Conservation (phyloP, 2,888 invertebrate genomes). For the Plusia festucae region DNA sequence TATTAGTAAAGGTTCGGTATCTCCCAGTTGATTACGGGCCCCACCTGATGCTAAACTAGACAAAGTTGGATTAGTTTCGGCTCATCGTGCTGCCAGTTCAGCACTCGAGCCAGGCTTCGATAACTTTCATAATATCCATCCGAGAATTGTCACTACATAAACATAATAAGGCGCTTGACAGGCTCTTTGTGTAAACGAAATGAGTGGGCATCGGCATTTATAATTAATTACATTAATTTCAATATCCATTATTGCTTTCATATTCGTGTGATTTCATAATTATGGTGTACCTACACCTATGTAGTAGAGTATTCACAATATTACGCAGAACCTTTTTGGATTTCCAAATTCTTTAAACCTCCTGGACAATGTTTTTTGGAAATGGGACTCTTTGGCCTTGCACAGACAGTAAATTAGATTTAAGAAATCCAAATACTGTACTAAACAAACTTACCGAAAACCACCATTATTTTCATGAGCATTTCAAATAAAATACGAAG, state of each 20-base stretch:
- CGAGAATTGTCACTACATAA: constrained; percentile 61
- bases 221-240: neutral
- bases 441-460: neutral
- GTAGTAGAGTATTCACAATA: no score
- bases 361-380: neutral
- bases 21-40: constrained; percentile 49
- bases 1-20: constrained; percentile 32
- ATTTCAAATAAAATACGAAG: constrained; percentile 45
- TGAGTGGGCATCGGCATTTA: constrained; percentile 2
- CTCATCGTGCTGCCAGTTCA: constrained; percentile 60
- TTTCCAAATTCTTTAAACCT: neutral
- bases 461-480: neutral
- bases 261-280: neutral
- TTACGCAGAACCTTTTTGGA: no score
- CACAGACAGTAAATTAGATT: neutral
- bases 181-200: constrained; percentile 45
- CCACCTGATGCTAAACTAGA: constrained; percentile 48
- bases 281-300: no score
- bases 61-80: constrained; percentile 78
- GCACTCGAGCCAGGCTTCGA: constrained; percentile 58
- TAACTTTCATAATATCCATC: constrained; percentile 75
- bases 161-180: constrained; percentile 57
- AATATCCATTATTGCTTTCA: neutral
- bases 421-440: neutral
- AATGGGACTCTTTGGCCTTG: neutral